Evolutionary conservation across 2,888 invertebrate genomes (phyloP).

Genomic region (Agrotis clavis): DNA sequence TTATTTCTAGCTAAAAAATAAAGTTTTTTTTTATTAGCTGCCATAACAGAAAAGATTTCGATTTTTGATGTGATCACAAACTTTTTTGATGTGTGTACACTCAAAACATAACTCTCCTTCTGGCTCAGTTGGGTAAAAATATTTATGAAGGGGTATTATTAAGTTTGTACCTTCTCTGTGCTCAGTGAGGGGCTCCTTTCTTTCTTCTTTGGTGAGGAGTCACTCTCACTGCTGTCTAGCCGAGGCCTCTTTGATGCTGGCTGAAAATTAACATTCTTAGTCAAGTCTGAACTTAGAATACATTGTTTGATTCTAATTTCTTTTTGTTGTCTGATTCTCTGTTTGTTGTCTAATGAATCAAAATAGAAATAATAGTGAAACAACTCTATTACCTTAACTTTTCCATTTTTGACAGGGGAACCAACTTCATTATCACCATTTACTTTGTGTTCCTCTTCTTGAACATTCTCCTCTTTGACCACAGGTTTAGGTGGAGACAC

Average conservation of each 20-base stretch:
- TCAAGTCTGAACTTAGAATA: too few species aligned
- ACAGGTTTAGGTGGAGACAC: constrained; percentile 78
- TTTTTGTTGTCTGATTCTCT: neutral
- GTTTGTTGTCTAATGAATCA: too few species aligned
- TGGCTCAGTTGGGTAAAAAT: neutral
- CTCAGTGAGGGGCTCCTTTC: constrained; percentile 52
- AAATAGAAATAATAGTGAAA: too few species aligned
- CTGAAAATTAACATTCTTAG: constrained; percentile 62
- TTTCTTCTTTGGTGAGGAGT: constrained; percentile 65
- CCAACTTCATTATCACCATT: constrained; percentile 42
- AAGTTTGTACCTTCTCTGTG: constrained; percentile 68
- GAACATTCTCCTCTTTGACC: constrained; percentile 30
- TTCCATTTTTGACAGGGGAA: constrained; percentile 57
- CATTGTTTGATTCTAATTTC: neutral
- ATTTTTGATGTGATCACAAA: too few species aligned
- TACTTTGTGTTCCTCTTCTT: constrained; percentile 50
- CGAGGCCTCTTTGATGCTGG: constrained; percentile 79
- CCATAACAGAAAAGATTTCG: too few species aligned
- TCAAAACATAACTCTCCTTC: too few species aligned
- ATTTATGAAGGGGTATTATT: neutral
- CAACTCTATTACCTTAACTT: constrained; percentile 64
- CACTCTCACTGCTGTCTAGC: constrained; percentile 80
- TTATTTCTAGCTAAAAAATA: too few species aligned
- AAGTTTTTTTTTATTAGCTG: too few species aligned
- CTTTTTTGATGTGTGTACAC: too few species aligned